phyloP scores from a whole-genome alignment of 2,888 invertebrate genomes.

The Stictocephala bisonia region DNA sequence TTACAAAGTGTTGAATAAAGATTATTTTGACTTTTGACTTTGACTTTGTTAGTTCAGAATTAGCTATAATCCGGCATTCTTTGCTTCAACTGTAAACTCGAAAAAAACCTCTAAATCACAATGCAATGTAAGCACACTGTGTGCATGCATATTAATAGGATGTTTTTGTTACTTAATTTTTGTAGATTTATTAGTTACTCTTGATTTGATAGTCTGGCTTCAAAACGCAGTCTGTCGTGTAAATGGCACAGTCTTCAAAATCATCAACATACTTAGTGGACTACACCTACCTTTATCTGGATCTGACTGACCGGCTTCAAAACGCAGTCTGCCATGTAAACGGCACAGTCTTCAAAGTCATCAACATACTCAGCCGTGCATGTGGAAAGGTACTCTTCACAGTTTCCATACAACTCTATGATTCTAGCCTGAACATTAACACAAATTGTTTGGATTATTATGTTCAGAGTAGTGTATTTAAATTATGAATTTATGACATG shows the following conservation, averaged over 20 bases:
- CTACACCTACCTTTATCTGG: conserved; percentile 44
- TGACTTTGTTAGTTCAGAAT: no score
- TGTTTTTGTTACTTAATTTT: no score
- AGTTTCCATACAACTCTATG: conserved; percentile 66
- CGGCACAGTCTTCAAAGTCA: conserved; percentile 63
- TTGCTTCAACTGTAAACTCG: no score
- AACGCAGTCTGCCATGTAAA: conserved; percentile 62
- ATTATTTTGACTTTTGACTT: no score
- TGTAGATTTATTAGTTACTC: no score
- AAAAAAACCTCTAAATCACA: no score
- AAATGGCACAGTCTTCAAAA: conserved; percentile 63
- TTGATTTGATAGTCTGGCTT: conserved; percentile 53
- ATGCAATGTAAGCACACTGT: no score
- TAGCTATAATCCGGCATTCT: no score
- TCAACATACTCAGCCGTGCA: conserved; percentile 63
- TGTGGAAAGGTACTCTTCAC: conserved; percentile 65
- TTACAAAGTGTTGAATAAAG: no score
- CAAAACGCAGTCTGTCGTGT: conserved; percentile 62
- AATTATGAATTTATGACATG: no score
- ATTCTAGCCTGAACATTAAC: conserved; percentile 61
- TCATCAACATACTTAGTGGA: conserved; percentile 64
- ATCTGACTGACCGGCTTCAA: conserved; percentile 58
- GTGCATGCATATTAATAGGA: no score
- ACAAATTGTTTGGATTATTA: neutral
- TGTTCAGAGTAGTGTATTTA: neutral